Evolutionary conservation across 2,797 vertebrate species (phyloP).

Genomic region (Cyclopterus lumpus): DNA sequence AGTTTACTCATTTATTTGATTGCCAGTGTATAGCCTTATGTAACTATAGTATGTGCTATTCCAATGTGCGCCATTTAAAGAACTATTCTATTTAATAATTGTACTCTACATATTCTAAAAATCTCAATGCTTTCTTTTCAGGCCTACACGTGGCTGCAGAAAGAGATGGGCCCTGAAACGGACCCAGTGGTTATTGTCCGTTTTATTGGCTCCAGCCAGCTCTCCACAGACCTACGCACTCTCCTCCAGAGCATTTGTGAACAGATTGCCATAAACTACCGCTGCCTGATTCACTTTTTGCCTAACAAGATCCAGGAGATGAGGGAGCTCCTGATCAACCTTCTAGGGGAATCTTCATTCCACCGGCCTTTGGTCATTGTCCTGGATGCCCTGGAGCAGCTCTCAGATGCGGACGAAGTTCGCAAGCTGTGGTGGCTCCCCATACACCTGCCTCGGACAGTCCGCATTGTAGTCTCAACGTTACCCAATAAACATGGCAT

Average conservation of each 20-base stretch:
- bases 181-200: slow-evolving; percentile 95
- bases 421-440: slow-evolving; percentile 99
- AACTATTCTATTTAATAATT: background rate
- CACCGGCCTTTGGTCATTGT: slow-evolving; percentile 95
- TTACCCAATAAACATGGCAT: slow-evolving; percentile 98
- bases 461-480: slow-evolving; percentile 94
- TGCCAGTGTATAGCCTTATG: background rate
- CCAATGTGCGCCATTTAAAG: background rate
- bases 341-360: slow-evolving; percentile 94
- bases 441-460: slow-evolving; percentile 92
- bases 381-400: slow-evolving; percentile 94
- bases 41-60: background rate
- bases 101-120: background rate
- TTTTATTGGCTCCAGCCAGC: slow-evolving; percentile 93
- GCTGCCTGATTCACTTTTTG: slow-evolving; percentile 94
- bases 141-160: slow-evolving; percentile 96
- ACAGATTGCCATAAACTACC: slow-evolving; percentile 96
- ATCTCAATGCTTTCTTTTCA: slow-evolving; percentile 76
- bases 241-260: slow-evolving; percentile 98
- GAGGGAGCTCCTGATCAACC: slow-evolving; percentile 94
- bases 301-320: slow-evolving; percentile 97
- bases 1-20: background rate
- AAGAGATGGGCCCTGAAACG: slow-evolving; percentile 94
- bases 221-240: slow-evolving; percentile 91
- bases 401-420: slow-evolving; percentile 94